A percentile compares a stretch with the other conserved stretches of the same genome.
phyloP scores from a whole-genome alignment of 2,888 invertebrate species.

The Cerceris ruficornis region DNA sequence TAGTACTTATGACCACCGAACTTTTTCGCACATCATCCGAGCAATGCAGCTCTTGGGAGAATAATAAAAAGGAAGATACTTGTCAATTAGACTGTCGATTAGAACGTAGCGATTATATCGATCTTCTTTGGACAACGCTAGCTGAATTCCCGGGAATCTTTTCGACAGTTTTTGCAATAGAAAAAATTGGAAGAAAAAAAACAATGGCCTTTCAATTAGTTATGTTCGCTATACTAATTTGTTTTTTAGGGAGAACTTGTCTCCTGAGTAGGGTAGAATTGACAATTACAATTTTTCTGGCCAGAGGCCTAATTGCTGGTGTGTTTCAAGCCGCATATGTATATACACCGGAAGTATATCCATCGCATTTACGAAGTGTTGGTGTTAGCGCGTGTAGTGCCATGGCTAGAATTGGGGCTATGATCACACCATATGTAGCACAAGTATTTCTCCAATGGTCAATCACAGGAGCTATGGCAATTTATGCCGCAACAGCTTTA shows the following conservation, averaged over 20 bases:
- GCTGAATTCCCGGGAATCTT: slow-evolving; percentile 97
- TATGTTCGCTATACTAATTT: slow-evolving; percentile 90
- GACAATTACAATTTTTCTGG: slow-evolving; percentile 92
- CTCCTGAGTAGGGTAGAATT: slow-evolving; percentile 87
- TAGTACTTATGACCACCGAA: slow-evolving; percentile 97
- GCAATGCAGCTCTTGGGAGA: slow-evolving; percentile 77
- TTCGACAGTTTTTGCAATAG: slow-evolving; percentile 94
- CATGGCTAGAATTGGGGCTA: slow-evolving; percentile 95
- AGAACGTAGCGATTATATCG: slow-evolving; percentile 94
- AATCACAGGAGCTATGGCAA: slow-evolving; percentile 87
- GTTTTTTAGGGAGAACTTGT: slow-evolving; percentile 88
- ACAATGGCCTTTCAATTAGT: slow-evolving; percentile 97
- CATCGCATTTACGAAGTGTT: slow-evolving; percentile 92
- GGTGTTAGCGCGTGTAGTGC: slow-evolving; percentile 97
- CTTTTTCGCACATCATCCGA: slow-evolving; percentile 87
- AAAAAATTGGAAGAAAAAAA: slow-evolving; percentile 93
- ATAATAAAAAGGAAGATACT: slow-evolving; percentile 74
- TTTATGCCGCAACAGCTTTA: slow-evolving; percentile 90
- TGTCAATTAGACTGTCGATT: slow-evolving; percentile 86
- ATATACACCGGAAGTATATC: slow-evolving; percentile 97
- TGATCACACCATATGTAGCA: slow-evolving; percentile 96
- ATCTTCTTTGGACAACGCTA: slow-evolving; percentile 95
- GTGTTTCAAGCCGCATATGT: slow-evolving; percentile 98
- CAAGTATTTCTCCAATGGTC: slow-evolving; percentile 92
- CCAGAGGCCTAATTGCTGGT: slow-evolving; percentile 95